Percentiles rank a stretch among this genome's conserved stretches.
Evolutionary conservation across 1,140 invertebrate species (phyloP).

Genomic region (Dendrolimus punctatus): DNA sequence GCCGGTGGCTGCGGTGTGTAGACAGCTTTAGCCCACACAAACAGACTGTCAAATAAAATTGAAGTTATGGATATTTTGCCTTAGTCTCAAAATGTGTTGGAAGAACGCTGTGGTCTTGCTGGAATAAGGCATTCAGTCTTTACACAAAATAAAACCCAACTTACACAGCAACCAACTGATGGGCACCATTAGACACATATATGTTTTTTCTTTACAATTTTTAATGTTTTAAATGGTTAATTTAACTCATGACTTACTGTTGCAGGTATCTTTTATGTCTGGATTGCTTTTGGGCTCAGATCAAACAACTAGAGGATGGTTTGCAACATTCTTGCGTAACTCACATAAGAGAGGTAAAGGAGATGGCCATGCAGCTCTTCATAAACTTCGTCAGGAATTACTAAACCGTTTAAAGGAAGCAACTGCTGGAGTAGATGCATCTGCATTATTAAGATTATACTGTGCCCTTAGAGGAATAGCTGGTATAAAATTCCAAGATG

Average conservation of each 20-base stretch:
- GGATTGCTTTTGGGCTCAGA: slow-evolving; percentile 93
- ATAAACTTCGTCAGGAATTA: slow-evolving; percentile 85
- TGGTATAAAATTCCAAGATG: slow-evolving; percentile 93
- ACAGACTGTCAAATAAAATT: too few species aligned
- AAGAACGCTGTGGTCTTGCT: too few species aligned
- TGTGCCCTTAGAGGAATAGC: slow-evolving; percentile 95
- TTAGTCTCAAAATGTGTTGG: too few species aligned
- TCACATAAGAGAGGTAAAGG: slow-evolving; percentile 89
- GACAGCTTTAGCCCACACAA: too few species aligned
- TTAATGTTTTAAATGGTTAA: too few species aligned
- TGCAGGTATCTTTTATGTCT: slow-evolving; percentile 88
- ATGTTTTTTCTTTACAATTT: too few species aligned
- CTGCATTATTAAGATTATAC: slow-evolving; percentile 78
- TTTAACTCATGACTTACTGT: slow-evolving; percentile 4
- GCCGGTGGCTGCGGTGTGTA: too few species aligned
- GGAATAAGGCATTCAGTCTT: too few species aligned
- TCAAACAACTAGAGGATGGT: slow-evolving; percentile 91
- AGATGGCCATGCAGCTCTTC: slow-evolving; percentile 81
- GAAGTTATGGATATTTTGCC: too few species aligned
- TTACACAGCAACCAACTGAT: too few species aligned
- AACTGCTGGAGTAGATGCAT: slow-evolving; percentile 56
- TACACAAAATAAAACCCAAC: too few species aligned
- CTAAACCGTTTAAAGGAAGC: slow-evolving; percentile 74
- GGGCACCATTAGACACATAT: too few species aligned
- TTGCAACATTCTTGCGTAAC: slow-evolving; percentile 91